These are phyloP conservation scores for Hemibagrus guttatus DNA, from an alignment of 2,797 vertebrate species.

Conservation along the genomic window DNA sequence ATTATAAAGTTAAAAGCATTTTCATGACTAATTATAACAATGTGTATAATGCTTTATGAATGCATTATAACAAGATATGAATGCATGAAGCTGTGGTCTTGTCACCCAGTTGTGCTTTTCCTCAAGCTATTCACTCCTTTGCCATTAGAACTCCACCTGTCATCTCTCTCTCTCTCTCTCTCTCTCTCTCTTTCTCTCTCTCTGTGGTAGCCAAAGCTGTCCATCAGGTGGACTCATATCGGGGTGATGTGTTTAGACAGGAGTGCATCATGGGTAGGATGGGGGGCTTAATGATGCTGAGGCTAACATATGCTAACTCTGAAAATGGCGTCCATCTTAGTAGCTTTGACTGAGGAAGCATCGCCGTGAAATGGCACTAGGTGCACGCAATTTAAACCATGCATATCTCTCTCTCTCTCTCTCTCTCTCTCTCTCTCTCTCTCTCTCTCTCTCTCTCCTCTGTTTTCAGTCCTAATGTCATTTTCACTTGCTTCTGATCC, in stretches of 20 bases:
- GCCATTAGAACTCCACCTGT: slow-evolving; percentile 83
- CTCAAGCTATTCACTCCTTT: slow-evolving; percentile 74
- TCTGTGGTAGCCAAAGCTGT: slow-evolving; percentile 74
- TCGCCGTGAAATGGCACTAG: slow-evolving; percentile 62
- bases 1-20: background rate
- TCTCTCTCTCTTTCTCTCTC: slow-evolving; percentile 59
- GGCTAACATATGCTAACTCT: slow-evolving; percentile 62
- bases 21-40: background rate
- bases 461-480: slow-evolving; percentile 49
- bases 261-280: slow-evolving; percentile 61
- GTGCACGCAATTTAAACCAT: slow-evolving; percentile 47
- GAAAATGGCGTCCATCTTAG: slow-evolving; percentile 73
- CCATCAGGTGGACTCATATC: slow-evolving; percentile 72
- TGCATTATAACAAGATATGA: slow-evolving; percentile 10
- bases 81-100: slow-evolving; percentile 49
- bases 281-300: slow-evolving; percentile 70
- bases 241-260: slow-evolving; percentile 58
- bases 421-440: slow-evolving; percentile 36
- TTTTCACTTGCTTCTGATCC: slow-evolving; percentile 50
- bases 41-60: background rate
- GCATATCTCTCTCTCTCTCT: slow-evolving; percentile 56
- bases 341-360: slow-evolving; percentile 57
- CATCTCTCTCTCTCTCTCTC: slow-evolving; percentile 74
- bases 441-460: slow-evolving; percentile 42
- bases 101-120: slow-evolving; percentile 63